These are phyloP conservation scores for Diaperis boleti DNA, from an alignment of 2,888 invertebrate genomes.

Conservation along the genomic window DNA sequence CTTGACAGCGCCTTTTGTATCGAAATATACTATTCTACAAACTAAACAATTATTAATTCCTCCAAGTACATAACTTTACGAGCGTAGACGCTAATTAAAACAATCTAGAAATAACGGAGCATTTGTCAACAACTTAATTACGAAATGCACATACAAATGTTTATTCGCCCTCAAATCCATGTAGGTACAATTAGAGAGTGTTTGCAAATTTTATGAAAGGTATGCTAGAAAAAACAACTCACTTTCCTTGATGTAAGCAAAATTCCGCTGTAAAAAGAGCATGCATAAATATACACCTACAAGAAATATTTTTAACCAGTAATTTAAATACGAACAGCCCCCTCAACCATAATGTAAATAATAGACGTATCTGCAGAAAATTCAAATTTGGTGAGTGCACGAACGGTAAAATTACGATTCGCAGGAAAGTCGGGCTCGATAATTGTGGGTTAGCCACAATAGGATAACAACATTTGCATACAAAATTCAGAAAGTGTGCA, in stretches of 20 bases:
- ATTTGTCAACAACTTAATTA: background rate
- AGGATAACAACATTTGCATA: slow-evolving; percentile 1
- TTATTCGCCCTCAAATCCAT: slow-evolving; percentile 5
- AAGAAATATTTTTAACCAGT: background rate
- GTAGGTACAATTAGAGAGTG: background rate
- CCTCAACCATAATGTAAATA: background rate
- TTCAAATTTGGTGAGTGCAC: background rate
- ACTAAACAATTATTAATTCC: too few species aligned
- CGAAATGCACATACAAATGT: background rate
- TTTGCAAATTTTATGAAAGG: slow-evolving; percentile 10
- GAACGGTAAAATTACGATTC: background rate
- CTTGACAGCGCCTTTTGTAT: too few species aligned
- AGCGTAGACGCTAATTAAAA: too few species aligned
- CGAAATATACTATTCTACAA: too few species aligned
- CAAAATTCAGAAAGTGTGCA: background rate
- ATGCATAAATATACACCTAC: background rate
- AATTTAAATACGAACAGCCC: background rate
- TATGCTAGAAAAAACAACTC: slow-evolving; percentile 6
- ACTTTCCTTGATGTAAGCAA: slow-evolving; percentile 1
- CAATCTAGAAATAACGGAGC: too few species aligned
- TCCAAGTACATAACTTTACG: too few species aligned
- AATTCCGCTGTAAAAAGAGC: background rate
- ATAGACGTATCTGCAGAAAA: background rate
- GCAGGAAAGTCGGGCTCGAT: background rate
- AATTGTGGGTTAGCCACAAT: background rate